Conservation (phyloP, 35 echinoderm and acorn worm genomes). For the Patiria miniata region DNA sequence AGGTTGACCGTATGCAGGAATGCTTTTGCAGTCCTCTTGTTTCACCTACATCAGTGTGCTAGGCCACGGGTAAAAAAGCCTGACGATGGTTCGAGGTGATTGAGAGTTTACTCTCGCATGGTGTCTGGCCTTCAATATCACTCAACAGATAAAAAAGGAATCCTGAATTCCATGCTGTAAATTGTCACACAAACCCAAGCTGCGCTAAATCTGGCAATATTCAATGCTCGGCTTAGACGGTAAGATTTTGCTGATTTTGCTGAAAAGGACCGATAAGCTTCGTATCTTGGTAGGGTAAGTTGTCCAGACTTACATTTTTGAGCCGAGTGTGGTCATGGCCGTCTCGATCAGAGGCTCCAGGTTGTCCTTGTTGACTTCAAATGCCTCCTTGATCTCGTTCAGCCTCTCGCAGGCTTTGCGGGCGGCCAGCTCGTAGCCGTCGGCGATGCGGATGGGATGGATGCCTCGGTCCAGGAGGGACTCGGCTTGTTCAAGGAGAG, state of each 20-base stretch:
- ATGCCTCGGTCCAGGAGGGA: slow-evolving; percentile 81
- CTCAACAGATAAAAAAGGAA: slow-evolving; percentile 37
- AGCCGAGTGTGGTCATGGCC: slow-evolving; percentile 96
- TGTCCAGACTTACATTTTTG: slow-evolving; percentile 87
- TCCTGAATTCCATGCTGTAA: slow-evolving; percentile 45
- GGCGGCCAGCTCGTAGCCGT: slow-evolving; percentile 95
- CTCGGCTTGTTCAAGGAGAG: slow-evolving; percentile 92
- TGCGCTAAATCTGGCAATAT: too few relatives aligned
- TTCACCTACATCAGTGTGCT: slow-evolving; percentile 78
- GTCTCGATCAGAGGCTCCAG: slow-evolving; percentile 86
- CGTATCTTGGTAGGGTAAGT: neutral
- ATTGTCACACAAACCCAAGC: neutral
- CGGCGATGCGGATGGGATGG: slow-evolving; percentile 93
- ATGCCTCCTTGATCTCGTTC: slow-evolving; percentile 83
- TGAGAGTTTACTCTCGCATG: slow-evolving; percentile 63
- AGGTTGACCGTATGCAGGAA: too few relatives aligned
- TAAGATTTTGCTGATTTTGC: too few relatives aligned
- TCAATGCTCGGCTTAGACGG: too few relatives aligned
- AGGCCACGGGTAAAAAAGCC: slow-evolving; percentile 62
- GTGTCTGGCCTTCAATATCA: slow-evolving; percentile 72
- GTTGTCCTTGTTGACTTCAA: slow-evolving; percentile 77
- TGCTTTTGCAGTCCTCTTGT: slow-evolving; percentile 32
- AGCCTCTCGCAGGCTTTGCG: slow-evolving; percentile 79
- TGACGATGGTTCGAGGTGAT: slow-evolving; percentile 87
- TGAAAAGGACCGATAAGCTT: too few relatives aligned